Evolutionary conservation across 2,888 invertebrate species (phyloP).

Genomic region (Conops quadrifasciatus): DNA sequence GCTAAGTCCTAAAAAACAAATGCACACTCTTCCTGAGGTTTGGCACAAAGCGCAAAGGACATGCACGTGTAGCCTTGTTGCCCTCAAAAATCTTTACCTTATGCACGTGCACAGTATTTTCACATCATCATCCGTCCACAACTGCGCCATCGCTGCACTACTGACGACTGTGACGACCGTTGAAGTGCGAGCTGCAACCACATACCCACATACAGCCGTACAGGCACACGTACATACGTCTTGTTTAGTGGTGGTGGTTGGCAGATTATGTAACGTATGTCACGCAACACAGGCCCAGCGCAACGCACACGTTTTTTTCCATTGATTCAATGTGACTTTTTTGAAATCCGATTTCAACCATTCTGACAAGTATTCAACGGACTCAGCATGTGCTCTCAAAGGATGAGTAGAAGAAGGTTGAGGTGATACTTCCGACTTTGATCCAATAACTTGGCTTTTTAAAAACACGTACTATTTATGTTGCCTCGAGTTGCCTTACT

Average conservation of each 20-base stretch:
- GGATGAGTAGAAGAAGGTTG: not conserved
- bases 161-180: constrained; percentile 15
- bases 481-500: too few relatives aligned
- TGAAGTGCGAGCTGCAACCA: constrained; percentile 12
- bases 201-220: not conserved
- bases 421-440: too few relatives aligned
- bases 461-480: too few relatives aligned
- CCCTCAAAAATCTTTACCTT: constrained; percentile 54
- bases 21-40: constrained; percentile 24
- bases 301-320: constrained; percentile 15
- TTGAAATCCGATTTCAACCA: constrained; percentile 31
- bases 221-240: too few relatives aligned
- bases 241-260: constrained; percentile 12
- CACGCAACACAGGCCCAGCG: constrained; percentile 13
- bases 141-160: constrained; percentile 17
- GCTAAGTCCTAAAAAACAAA: constrained; percentile 19
- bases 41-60: constrained; percentile 27
- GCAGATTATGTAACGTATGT: constrained; percentile 30
- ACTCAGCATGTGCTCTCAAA: constrained; percentile 16
- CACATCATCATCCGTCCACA: constrained; percentile 47
- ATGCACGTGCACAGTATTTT: constrained; percentile 61
- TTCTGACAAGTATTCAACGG: constrained; percentile 5
- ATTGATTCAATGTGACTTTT: constrained; percentile 30
- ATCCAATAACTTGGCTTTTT: too few relatives aligned
- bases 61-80: constrained; percentile 39